Evolutionary conservation across 1,140 invertebrate species (phyloP).

Genomic region (Diprion similis): DNA sequence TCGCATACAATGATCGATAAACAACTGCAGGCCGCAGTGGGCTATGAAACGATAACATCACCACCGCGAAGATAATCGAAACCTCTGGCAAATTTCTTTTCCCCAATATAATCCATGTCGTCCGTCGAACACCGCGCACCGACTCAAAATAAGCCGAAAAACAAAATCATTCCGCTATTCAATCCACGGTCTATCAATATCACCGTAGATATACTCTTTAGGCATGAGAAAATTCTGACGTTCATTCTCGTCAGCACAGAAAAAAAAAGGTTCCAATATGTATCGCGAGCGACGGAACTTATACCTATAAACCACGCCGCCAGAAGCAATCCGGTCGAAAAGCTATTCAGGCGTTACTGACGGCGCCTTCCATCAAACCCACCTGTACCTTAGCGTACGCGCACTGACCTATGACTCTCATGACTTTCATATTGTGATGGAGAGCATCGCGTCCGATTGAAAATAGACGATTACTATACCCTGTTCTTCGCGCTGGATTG

Average conservation of each 20-base stretch:
- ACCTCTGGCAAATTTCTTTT: neutral
- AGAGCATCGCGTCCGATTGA: neutral
- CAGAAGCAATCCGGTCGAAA: neutral
- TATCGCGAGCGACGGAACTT: too few species aligned
- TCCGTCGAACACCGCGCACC: too few species aligned
- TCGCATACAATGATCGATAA: neutral
- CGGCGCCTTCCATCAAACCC: constrained; percentile 5
- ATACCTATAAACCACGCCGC: neutral
- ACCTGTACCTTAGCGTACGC: neutral
- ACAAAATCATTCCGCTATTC: too few species aligned
- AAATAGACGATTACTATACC: neutral
- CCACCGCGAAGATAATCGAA: neutral
- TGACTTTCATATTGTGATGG: constrained; percentile 7
- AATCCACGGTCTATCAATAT: too few species aligned
- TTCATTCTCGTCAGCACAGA: too few species aligned
- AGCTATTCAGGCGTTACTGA: constrained; percentile 2
- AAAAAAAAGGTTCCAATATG: too few species aligned
- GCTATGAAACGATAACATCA: neutral
- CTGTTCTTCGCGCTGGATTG: too few species aligned
- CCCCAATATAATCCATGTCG: too few species aligned
- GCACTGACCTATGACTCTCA: neutral
- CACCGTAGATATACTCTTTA: too few species aligned
- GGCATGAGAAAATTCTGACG: too few species aligned
- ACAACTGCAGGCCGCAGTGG: neutral
- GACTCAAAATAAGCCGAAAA: too few species aligned